These are phyloP conservation scores for Acleris holmiana DNA, from an alignment of 2,888 invertebrate genomes.

Conservation along the genomic window DNA sequence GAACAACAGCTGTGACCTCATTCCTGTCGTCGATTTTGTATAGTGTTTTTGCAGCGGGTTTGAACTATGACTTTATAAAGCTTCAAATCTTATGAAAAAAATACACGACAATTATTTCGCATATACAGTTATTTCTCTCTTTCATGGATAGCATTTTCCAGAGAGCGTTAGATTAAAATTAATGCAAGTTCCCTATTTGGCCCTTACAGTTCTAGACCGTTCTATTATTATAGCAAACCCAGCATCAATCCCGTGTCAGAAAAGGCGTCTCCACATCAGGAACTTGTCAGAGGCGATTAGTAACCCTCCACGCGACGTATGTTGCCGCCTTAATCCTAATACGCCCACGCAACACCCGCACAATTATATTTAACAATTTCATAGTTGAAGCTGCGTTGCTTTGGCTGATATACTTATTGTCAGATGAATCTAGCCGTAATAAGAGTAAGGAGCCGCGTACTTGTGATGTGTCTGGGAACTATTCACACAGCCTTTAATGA, in stretches of 20 bases:
- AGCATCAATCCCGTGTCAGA: conserved; percentile 29
- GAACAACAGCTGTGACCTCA: too few relatives aligned
- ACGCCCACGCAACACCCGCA: conserved; percentile 72
- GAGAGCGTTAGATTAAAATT: too few relatives aligned
- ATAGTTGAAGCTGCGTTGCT: conserved; percentile 43
- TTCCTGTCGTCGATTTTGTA: too few relatives aligned
- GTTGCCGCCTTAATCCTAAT: conserved; percentile 61
- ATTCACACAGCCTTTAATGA: too few relatives aligned
- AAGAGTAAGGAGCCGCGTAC: neutral
- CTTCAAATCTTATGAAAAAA: too few relatives aligned
- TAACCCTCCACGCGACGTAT: conserved; percentile 51
- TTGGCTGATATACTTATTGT: conserved; percentile 5
- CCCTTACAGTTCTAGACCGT: neutral
- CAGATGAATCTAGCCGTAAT: conserved; percentile 5
- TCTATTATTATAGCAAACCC: conserved; percentile 24
- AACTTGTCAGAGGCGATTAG: conserved; percentile 71
- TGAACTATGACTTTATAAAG: too few relatives aligned
- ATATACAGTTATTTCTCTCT: too few relatives aligned
- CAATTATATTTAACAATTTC: conserved; percentile 62
- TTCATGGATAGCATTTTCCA: too few relatives aligned
- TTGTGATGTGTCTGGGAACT: too few relatives aligned
- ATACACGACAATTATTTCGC: too few relatives aligned
- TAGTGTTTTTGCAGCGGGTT: too few relatives aligned
- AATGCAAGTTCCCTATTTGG: too few relatives aligned
- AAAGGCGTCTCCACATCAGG: conserved; percentile 57